A percentile compares a stretch with the other conserved stretches of the same genome.
These are phyloP conservation scores for Engystomops pustulosus DNA, from an alignment of 2,113 vertebrate species.

Conservation along the genomic window DNA sequence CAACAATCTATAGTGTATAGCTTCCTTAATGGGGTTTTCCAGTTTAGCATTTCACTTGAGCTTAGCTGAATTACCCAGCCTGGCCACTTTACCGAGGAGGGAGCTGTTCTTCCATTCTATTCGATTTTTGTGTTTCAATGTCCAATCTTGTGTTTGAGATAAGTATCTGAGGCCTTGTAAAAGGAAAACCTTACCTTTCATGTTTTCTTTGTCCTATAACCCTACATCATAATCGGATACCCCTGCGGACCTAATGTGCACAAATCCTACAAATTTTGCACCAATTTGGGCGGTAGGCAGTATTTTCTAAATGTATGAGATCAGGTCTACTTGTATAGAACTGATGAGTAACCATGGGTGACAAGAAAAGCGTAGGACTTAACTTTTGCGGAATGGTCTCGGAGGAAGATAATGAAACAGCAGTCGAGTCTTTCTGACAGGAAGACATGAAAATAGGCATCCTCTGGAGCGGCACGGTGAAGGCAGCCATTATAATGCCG, in stretches of 20 bases:
- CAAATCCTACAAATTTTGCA: not conserved
- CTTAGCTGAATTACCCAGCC: too few relatives aligned
- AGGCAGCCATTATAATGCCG: not conserved
- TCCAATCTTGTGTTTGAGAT: too few relatives aligned
- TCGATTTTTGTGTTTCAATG: too few relatives aligned
- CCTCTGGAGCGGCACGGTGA: not conserved
- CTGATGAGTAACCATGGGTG: not conserved
- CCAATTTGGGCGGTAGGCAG: too few relatives aligned
- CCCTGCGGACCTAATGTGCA: too few relatives aligned
- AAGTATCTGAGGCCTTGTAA: too few relatives aligned
- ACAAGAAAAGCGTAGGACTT: not conserved
- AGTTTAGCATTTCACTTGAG: too few relatives aligned
- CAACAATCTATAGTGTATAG: too few relatives aligned
- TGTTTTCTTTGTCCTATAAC: too few relatives aligned
- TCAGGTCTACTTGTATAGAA: not conserved
- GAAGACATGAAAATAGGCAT: constrained; percentile 37
- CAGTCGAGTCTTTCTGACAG: not conserved
- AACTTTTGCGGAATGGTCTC: not conserved
- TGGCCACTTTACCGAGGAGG: too few relatives aligned
- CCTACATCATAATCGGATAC: not conserved
- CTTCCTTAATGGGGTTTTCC: too few relatives aligned
- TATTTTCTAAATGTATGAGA: not conserved
- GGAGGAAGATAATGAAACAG: constrained; percentile 21
- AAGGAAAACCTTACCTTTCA: not conserved
- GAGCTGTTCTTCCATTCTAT: too few relatives aligned